Evolutionary conservation across 30 jellyfish, hydroid and myxozoan species (phyloP).

Genomic region (Aurelia aurita complex sp. Pacific): DNA sequence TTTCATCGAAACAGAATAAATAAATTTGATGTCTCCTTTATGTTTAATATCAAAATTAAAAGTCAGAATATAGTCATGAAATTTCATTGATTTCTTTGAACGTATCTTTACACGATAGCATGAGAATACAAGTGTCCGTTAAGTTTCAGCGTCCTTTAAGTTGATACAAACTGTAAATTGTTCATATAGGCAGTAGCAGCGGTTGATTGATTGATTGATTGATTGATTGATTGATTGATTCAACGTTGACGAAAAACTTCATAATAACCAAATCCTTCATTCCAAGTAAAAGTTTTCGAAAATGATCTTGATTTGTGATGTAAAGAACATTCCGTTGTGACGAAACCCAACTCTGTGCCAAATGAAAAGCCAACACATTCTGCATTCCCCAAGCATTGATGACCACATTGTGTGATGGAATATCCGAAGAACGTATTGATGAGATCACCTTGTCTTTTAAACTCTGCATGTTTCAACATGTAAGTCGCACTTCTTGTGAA

Average conservation of each 20-base stretch:
- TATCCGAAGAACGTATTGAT: background rate
- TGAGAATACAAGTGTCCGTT: background rate
- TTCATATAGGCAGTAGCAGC: too few relatives aligned
- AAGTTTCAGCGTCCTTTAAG: too few relatives aligned
- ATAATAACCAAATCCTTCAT: conserved; percentile 6
- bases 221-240: too few relatives aligned
- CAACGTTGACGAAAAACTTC: conserved; percentile 2
- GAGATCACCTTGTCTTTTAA: background rate
- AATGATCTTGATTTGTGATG: background rate
- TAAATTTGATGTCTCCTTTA: too few relatives aligned
- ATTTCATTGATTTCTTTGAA: background rate
- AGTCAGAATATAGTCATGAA: background rate
- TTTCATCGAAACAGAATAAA: too few relatives aligned
- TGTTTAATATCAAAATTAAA: too few relatives aligned
- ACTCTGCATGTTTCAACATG: background rate
- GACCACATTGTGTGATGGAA: conserved; percentile 22
- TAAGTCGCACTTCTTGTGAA: background rate
- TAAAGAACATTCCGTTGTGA: background rate
- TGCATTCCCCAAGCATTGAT: conserved; percentile 6
- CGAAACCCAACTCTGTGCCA: conserved; percentile 13
- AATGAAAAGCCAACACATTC: conserved; percentile 22
- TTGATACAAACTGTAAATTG: too few relatives aligned
- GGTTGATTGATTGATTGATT: too few relatives aligned
- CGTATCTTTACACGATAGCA: background rate
- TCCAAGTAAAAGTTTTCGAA: background rate